A percentile compares a stretch with the other conserved stretches of the same genome.
These are phyloP conservation scores for Hydractinia symbiolongicarpus DNA, from an alignment of 30 jellyfish, hydroid and myxozoan genomes.

Conservation along the genomic window DNA sequence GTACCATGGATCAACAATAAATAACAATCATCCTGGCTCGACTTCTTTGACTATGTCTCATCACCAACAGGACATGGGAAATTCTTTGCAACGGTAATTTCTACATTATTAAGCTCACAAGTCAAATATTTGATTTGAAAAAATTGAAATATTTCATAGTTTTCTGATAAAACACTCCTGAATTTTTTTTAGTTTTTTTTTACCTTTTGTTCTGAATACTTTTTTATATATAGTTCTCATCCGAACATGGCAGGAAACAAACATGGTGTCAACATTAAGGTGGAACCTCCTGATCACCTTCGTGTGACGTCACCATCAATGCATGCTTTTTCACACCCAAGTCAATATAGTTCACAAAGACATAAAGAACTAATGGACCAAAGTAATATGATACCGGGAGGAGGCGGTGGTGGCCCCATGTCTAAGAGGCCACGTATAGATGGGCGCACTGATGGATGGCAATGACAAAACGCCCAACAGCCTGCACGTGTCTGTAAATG, in stretches of 20 bases:
- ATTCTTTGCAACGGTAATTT: conserved; percentile 30
- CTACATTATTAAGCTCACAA: neutral
- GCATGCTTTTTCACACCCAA: neutral
- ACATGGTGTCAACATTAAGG: conserved; percentile 47
- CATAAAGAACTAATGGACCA: conserved; percentile 31
- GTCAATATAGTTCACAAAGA: conserved; percentile 11
- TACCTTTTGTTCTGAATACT: neutral
- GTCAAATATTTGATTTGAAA: neutral
- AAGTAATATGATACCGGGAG: neutral
- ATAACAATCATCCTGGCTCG: neutral
- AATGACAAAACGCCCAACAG: neutral
- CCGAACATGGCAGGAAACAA: conserved; percentile 8
- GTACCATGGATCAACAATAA: conserved; percentile 17
- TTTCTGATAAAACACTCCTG: neutral
- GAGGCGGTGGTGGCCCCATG: conserved; percentile 7
- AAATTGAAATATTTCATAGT: neutral
- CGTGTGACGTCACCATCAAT: conserved; percentile 90
- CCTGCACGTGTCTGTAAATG: no score
- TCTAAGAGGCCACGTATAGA: conserved; percentile 36
- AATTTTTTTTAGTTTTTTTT: neutral
- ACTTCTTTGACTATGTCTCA: conserved; percentile 1
- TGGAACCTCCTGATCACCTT: conserved; percentile 84
- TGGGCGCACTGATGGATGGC: conserved; percentile 35
- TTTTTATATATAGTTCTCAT: neutral
- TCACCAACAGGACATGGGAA: conserved; percentile 20